Percentiles rank a stretch among this genome's conserved stretches.
These are phyloP conservation scores for Drosophila repleta DNA, from an alignment of 1,140 invertebrate species.

Conservation along the genomic window DNA sequence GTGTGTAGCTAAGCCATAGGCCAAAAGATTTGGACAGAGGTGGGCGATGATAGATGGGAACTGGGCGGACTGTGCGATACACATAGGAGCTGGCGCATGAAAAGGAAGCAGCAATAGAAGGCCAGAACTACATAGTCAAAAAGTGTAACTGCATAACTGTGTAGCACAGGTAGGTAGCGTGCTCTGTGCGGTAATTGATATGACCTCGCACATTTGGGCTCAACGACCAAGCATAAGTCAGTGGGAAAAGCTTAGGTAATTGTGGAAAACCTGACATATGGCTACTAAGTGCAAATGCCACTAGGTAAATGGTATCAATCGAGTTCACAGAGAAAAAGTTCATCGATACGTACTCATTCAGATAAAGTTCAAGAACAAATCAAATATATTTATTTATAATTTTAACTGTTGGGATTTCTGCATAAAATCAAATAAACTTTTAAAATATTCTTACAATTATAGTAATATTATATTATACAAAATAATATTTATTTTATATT, in stretches of 20 bases:
- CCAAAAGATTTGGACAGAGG: conserved; percentile 26
- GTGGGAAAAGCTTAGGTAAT: conserved; percentile 17
- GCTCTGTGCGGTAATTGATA: conserved; percentile 56
- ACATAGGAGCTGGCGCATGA: conserved; percentile 52
- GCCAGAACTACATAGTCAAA: neutral
- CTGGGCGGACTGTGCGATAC: conserved; percentile 45
- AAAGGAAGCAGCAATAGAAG: conserved; percentile 5
- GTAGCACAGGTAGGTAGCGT: conserved; percentile 23
- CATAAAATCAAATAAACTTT: too few relatives aligned
- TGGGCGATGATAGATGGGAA: neutral
- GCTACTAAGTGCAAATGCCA: neutral
- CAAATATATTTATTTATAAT: too few relatives aligned
- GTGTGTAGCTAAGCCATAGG: conserved; percentile 16
- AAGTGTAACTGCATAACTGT: neutral
- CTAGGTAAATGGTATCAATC: neutral
- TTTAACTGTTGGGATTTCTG: too few relatives aligned
- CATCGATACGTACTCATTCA: too few relatives aligned
- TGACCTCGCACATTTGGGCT: conserved; percentile 44
- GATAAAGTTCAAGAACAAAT: too few relatives aligned
- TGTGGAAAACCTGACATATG: conserved; percentile 35
- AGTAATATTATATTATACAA: too few relatives aligned
- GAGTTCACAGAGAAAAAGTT: too few relatives aligned
- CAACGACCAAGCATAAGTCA: conserved; percentile 19
- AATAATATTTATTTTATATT: too few relatives aligned
- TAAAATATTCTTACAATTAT: too few relatives aligned